Evolutionary conservation across 2,797 vertebrate genomes (phyloP).

Genomic region (Gymnoscopelus microlampas): DNA sequence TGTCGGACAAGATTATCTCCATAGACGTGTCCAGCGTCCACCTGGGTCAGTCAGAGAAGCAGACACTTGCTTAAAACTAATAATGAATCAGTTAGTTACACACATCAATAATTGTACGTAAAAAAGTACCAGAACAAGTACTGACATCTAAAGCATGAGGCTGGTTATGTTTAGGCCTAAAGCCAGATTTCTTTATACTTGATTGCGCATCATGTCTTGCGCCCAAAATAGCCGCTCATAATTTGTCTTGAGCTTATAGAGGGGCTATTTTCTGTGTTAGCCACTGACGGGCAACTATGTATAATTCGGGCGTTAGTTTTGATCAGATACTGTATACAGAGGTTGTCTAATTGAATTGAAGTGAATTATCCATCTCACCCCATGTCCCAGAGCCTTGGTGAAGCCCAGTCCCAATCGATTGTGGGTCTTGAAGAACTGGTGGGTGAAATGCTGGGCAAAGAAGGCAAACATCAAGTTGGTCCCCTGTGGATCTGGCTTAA

Average conservation of each 20-base stretch:
- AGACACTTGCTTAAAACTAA: neutral
- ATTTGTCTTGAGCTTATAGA: too few species aligned
- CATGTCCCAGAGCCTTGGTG: conserved; percentile 90
- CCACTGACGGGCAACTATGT: too few species aligned
- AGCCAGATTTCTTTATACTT: too few species aligned
- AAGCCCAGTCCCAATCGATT: conserved; percentile 85
- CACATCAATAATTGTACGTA: neutral
- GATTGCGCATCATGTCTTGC: too few species aligned
- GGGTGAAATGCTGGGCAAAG: conserved; percentile 97
- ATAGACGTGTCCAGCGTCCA: conserved; percentile 92
- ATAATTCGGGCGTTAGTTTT: too few species aligned
- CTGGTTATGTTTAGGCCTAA: too few species aligned
- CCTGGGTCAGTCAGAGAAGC: conserved; percentile 69
- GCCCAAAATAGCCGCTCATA: too few species aligned
- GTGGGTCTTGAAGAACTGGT: conserved; percentile 95
- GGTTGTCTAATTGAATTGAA: too few species aligned
- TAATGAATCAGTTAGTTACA: neutral
- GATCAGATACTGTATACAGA: too few species aligned
- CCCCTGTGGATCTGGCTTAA: conserved; percentile 88
- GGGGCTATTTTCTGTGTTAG: too few species aligned
- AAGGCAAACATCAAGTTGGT: conserved; percentile 95
- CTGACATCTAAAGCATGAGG: too few species aligned
- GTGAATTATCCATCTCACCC: conserved; percentile 80
- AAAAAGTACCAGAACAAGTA: too few species aligned
- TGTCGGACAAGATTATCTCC: conserved; percentile 89